Conservation (phyloP, 2,113 vertebrate species). For the Xenopus laevis region DNA sequence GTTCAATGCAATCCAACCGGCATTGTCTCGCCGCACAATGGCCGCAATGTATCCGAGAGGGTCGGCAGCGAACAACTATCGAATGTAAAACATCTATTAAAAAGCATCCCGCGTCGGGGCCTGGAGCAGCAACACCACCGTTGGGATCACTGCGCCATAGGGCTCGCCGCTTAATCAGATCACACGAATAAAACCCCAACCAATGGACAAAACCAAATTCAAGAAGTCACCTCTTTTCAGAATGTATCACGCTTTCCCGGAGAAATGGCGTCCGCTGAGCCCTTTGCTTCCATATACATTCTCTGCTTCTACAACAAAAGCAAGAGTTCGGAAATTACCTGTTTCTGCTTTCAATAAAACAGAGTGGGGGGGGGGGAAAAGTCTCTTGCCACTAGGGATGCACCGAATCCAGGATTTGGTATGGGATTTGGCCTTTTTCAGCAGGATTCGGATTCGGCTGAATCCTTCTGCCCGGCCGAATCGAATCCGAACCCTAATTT, state of each 20-base stretch:
- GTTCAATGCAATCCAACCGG: background rate
- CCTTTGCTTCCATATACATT: too few species aligned
- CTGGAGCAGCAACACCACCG: constrained; percentile 7
- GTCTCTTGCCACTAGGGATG: too few species aligned
- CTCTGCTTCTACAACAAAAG: too few species aligned
- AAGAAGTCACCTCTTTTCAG: constrained; percentile 27
- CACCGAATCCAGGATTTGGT: too few species aligned
- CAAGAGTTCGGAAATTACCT: too few species aligned
- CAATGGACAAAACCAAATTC: constrained; percentile 27
- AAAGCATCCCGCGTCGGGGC: constrained; percentile 24
- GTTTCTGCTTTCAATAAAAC: background rate
- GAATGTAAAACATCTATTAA: constrained; percentile 17
- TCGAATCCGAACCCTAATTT: too few species aligned
- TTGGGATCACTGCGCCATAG: constrained; percentile 18
- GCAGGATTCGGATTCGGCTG: too few species aligned
- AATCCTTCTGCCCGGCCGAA: too few species aligned
- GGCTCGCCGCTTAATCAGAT: constrained; percentile 23
- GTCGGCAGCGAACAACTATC: background rate
- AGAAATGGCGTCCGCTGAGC: background rate
- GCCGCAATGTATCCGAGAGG: background rate
- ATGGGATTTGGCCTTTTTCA: too few species aligned
- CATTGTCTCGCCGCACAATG: background rate
- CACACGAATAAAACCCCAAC: constrained; percentile 3
- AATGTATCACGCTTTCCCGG: constrained; percentile 1
- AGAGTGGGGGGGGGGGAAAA: too few species aligned